These are phyloP conservation scores for Eupithecia abbreviata DNA, from an alignment of 2,888 invertebrate species.

Conservation along the genomic window DNA sequence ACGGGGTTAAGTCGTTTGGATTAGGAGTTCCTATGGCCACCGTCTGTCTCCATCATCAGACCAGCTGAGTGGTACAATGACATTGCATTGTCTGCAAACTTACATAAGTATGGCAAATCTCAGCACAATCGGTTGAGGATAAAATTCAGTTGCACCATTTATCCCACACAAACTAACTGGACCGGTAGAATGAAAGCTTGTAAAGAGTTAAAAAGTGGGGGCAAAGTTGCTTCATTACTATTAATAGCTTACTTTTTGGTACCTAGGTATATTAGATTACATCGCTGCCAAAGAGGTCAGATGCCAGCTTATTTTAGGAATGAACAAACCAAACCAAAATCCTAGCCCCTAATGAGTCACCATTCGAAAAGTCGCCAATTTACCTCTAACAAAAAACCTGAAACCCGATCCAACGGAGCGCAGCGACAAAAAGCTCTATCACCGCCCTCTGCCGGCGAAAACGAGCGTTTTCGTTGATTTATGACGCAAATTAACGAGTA, in stretches of 20 bases:
- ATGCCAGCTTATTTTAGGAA: background rate
- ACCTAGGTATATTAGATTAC: background rate
- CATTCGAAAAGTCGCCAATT: conserved; percentile 23
- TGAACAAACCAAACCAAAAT: background rate
- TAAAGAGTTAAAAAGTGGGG: too few species aligned
- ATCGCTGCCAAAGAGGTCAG: background rate
- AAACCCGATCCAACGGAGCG: conserved; percentile 65
- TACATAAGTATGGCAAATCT: too few species aligned
- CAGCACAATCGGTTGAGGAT: too few species aligned
- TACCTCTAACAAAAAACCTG: conserved; percentile 55
- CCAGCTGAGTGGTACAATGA: too few species aligned
- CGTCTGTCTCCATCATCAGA: too few species aligned
- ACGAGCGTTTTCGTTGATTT: conserved; percentile 81
- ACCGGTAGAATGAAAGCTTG: too few species aligned
- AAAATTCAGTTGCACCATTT: too few species aligned
- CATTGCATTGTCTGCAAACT: too few species aligned
- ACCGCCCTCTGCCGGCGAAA: conserved; percentile 66
- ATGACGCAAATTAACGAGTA: conserved; percentile 83
- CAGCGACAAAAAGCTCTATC: conserved; percentile 71
- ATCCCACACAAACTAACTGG: too few species aligned
- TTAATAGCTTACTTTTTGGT: background rate
- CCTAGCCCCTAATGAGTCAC: conserved; percentile 11
- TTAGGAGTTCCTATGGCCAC: too few species aligned
- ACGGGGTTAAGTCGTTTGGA: too few species aligned
- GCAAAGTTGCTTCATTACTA: background rate